Conservation (phyloP, 2,888 invertebrate species). For the Ferrisia virgata region DNA sequence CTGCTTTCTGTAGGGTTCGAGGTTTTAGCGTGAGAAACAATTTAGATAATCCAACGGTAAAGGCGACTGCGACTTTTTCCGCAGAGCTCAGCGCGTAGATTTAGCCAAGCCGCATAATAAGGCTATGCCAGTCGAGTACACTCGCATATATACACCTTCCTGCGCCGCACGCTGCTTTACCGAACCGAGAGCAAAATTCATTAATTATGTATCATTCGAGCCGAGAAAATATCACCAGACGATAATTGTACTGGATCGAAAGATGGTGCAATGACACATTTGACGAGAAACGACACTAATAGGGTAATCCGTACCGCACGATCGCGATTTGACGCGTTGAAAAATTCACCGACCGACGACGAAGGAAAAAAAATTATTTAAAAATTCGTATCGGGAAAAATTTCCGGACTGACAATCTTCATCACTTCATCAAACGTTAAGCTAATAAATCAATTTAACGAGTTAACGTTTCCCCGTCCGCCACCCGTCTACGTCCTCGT, state of each 20-base stretch:
- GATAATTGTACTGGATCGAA: neutral
- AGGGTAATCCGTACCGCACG: neutral
- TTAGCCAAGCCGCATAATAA: neutral
- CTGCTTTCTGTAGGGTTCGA: too few species aligned
- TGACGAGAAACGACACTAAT: neutral
- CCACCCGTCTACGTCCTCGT: neutral
- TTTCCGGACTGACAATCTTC: slow-evolving; percentile 7
- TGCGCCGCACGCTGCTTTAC: neutral
- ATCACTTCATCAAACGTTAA: neutral
- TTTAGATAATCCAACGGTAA: neutral
- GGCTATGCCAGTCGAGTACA: too few species aligned
- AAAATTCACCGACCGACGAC: too few species aligned
- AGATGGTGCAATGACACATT: neutral
- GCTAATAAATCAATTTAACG: slow-evolving; percentile 5
- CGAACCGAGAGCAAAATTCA: neutral
- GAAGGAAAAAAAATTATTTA: neutral
- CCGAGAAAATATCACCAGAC: neutral
- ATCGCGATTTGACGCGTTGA: too few species aligned
- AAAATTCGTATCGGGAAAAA: neutral
- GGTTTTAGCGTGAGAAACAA: neutral
- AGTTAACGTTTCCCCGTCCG: neutral
- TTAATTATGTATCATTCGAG: neutral
- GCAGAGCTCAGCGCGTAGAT: neutral
- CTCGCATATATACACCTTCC: too few species aligned
- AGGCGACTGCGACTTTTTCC: neutral